Percentiles rank a stretch among this genome's conserved stretches.
These are phyloP conservation scores for Portevinia maculata DNA, from an alignment of 2,888 invertebrate genomes.

Conservation along the genomic window DNA sequence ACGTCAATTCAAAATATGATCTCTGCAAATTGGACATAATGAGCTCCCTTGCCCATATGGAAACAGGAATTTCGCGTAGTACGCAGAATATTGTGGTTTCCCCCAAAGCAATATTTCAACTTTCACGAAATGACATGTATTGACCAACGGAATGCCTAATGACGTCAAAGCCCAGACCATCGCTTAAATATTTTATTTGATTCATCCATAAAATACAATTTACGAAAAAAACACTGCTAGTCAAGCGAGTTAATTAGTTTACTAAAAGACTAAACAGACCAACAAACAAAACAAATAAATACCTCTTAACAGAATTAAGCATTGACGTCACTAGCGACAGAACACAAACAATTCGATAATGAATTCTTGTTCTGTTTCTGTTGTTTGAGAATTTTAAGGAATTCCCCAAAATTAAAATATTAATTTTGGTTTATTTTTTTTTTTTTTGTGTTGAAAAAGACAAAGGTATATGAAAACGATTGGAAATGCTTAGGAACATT, in stretches of 20 bases:
- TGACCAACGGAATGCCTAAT: slow-evolving; percentile 26
- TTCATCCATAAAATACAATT: slow-evolving; percentile 27
- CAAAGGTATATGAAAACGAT: too few species aligned
- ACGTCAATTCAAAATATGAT: slow-evolving; percentile 61
- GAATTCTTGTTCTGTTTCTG: too few species aligned
- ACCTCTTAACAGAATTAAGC: too few species aligned
- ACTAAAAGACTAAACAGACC: slow-evolving; percentile 10
- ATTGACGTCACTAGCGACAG: too few species aligned
- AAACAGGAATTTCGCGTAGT: slow-evolving; percentile 1
- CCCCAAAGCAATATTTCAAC: slow-evolving; percentile 46
- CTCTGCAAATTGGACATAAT: slow-evolving; percentile 13
- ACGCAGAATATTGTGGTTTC: slow-evolving; percentile 11
- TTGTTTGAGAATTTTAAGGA: slow-evolving; percentile 29
- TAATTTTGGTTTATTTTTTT: slow-evolving; percentile 3
- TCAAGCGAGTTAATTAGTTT: slow-evolving; percentile 30
- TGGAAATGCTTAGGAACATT: slow-evolving; percentile 25
- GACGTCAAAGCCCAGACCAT: slow-evolving; percentile 43
- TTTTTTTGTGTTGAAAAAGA: too few species aligned
- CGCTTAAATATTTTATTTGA: slow-evolving; percentile 36
- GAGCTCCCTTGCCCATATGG: background rate
- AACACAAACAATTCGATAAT: too few species aligned
- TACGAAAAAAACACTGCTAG: slow-evolving; percentile 2
- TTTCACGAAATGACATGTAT: slow-evolving; percentile 40
- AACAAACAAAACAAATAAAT: background rate
- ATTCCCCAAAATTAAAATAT: slow-evolving; percentile 33